phyloP scores from a whole-genome alignment of 2,888 invertebrate species.

The Icerya purchasi region DNA sequence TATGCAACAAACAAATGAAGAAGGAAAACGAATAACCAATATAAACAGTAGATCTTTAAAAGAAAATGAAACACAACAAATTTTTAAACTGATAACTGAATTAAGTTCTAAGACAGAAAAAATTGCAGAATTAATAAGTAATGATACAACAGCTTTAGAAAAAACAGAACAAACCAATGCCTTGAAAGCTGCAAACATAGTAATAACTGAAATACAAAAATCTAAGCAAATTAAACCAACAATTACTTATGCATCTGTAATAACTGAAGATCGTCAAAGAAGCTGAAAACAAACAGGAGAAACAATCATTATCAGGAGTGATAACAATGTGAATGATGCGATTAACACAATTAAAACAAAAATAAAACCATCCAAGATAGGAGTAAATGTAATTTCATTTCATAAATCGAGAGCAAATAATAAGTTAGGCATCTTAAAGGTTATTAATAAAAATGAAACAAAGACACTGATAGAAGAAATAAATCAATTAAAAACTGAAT shows the following conservation, averaged over 20 bases:
- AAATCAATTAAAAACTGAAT: neutral
- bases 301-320: neutral
- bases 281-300: neutral
- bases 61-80: neutral
- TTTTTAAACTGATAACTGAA: neutral
- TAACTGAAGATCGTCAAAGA: neutral
- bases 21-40: neutral
- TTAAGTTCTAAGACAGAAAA: neutral
- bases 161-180: neutral
- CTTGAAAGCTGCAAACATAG: neutral
- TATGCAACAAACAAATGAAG: neutral
- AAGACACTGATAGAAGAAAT: neutral
- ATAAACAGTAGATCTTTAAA: neutral
- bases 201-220: neutral
- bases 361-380: neutral
- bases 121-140: neutral
- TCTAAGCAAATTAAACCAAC: neutral
- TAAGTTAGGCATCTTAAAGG: neutral
- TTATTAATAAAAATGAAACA: neutral
- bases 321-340: neutral
- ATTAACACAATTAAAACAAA: neutral
- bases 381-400: neutral
- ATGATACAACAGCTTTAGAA: neutral
- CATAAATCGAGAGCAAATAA: neutral
- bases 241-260: neutral